Evolutionary conservation across 2,888 invertebrate genomes (phyloP), one percentile per base, ranked within the genome.

Genomic region (Melinaea marsaeus): DNA sequence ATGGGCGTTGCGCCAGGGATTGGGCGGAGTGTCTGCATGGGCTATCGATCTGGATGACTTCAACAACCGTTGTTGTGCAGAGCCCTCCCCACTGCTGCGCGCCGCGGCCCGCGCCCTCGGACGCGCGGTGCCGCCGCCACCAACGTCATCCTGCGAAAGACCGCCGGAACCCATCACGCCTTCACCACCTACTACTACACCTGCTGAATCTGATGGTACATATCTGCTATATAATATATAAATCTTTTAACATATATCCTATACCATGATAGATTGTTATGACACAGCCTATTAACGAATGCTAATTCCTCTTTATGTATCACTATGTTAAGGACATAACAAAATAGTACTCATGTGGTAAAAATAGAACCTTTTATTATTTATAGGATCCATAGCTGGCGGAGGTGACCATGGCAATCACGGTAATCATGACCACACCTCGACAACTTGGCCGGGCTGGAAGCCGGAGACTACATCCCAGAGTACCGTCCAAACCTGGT

Each of bases 21-120:
- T 95, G 65, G 97, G 95, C 0, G 97, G 97, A 4, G 94, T 95
- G 7, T 94, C 95, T 55, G 95, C 96, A 0, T 97, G 97, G 97
- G 97, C 97, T 0, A 92, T 96, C 2, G 97, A 97, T 79, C 81
- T 97, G 72, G 97, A 97, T 72, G 97, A 98, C 80, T 97, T 96
- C 79, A 93, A 92, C 70, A 97, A 97, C 83, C 92, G 93, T 1
- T 98, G 97, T 80, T 97, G 97, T 77, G 88, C 88, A 4, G 96
- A 96, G 76, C 87, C 95, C 0, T 96, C 94, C 71, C 96, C 97
- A 0, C 83, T 97, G 55, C 86, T 97, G 11, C 93, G 94, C 54
- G 94, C 95, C 1, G 93, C 97, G 2, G 96, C 96, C 67, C 91
- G 95, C 22, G 97, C 94, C 0, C 85, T 98, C 34, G 95, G 95